phyloP scores from a whole-genome alignment of 2,888 invertebrate species.

The Scelioninae gen. 2 region DNA sequence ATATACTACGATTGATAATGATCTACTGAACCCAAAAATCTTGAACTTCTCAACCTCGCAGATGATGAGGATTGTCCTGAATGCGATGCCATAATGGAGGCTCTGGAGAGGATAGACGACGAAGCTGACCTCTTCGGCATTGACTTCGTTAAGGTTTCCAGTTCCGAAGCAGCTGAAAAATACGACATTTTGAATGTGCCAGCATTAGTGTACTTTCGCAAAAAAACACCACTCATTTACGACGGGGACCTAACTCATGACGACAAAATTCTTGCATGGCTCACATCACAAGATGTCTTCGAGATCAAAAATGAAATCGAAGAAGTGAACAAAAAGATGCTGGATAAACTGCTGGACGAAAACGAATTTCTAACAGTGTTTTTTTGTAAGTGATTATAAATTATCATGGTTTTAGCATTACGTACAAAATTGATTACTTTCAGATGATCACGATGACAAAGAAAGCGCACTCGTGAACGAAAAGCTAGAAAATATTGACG shows the following conservation, averaged over 20 bases:
- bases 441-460: slow-evolving; percentile 87
- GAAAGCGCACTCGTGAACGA: slow-evolving; percentile 90
- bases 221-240: slow-evolving; percentile 88
- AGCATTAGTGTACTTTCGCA: slow-evolving; percentile 90
- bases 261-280: slow-evolving; percentile 89
- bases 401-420: background rate
- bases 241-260: slow-evolving; percentile 93
- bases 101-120: slow-evolving; percentile 95
- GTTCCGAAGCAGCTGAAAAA: slow-evolving; percentile 87
- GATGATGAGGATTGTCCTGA: slow-evolving; percentile 94
- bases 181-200: slow-evolving; percentile 90
- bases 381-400: slow-evolving; percentile 85
- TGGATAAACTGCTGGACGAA: slow-evolving; percentile 94
- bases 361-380: slow-evolving; percentile 96
- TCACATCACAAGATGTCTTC: slow-evolving; percentile 95
- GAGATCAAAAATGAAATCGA: slow-evolving; percentile 98
- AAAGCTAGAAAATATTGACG: slow-evolving; percentile 94
- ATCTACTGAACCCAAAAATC: too few relatives aligned
- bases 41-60: slow-evolving; percentile 65
- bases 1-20: too few relatives aligned
- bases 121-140: slow-evolving; percentile 96
- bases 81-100: slow-evolving; percentile 92
- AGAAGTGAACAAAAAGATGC: slow-evolving; percentile 96
- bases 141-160: slow-evolving; percentile 94
- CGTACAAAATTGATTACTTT: slow-evolving; percentile 3